Base-by-base conservation (phyloP, 1,140 invertebrate species). In the Anoplolepis gracilipes region DNA sequence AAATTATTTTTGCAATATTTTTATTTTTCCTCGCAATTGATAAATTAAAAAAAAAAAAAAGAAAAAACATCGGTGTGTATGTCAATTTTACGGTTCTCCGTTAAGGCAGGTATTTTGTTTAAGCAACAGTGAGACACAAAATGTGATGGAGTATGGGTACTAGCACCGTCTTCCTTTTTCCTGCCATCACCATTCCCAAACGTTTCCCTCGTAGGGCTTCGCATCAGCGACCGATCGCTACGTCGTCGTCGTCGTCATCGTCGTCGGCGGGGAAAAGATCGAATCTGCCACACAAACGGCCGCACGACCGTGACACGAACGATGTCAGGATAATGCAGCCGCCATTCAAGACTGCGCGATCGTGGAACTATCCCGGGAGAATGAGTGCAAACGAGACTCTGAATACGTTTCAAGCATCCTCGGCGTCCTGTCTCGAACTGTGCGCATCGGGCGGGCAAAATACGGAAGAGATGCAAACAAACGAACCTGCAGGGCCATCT, bases 121-220 rank as follows among this genome's bases (percentile, higher is more conserved):
- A 33, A 57, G 22, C 65, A 57, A 81, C 53, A 59, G 36, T 79
- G 53, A 22, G 28, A 84, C 53, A 57, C 30, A 64, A 82, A 87
- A 67, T 55, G 78, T 30, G 70, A 85, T 84, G 81, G 89, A 85
- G 72, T 84, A 87, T 85, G 79, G 88, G 75, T 87, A 84, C 75
- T 87, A 85, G 85, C 85, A 79, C 82, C 88, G 70, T 84, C 69
- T 81, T 85, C 88, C 82, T 89, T 82, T 87, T 91, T 86, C 90
- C 88, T 89, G 64, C 62, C 85, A 89, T 90, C 88, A 91, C 86
- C 72, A 82, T 88, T 82, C 88, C 90, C 79, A 86, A 87, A 91
- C 84, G 67, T 91, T 91, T 91, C 76, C 89, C 87, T 87, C 88
- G 87, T 67, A 91, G 90, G 90, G 75, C 76, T 53, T 62, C 59